Base-by-base conservation (phyloP, 2,797 vertebrate genomes). In the Bufotes viridis region DNA sequence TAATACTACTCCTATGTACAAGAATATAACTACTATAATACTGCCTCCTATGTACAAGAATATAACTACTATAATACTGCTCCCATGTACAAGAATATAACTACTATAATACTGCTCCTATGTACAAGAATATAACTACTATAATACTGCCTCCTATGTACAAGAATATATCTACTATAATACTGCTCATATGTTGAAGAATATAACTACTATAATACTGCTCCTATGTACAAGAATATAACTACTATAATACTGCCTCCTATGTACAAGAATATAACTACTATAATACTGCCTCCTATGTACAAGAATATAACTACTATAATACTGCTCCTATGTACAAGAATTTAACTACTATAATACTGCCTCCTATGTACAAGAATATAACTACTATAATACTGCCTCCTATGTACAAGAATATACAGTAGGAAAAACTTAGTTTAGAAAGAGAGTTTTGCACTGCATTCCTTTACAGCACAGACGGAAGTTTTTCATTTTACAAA, bases 181-280 rank as follows among this genome's bases (percentile, higher is more conserved):
- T 67, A 67, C 63, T 67, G 63, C 63, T 13, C 63, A 8, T 67
- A 67, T 67, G 11, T 67, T 26, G n/a, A 67, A 24, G 63, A 67
- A 67, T 67, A 67, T 67, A 67, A 42, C 70, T 49, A 74, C 69
- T 70, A 70, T 70, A 70, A 70, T 70, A 70, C 69, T 70, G 69
- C 70, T 9, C 70, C 34, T 74, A 74, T 74, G n/a, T 74, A 74
- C 34, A 74, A 74, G 70, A 49, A 74, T 74, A 49, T 74, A 42
- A 74, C 70, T 74, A 74, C 70, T 74, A 49, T 74, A 49, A 74
- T 74, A 74, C 70, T 74, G 42, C 42, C 42, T 51, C 42, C 72
- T 75, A 51, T 51, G 18, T 75, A 51, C 72, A 75, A 75, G 42
- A 75, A 75, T 51, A 75, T 75, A 75, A 51, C 67, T 70, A 70